Evolutionary conservation across 2,888 invertebrate genomes (phyloP), one percentile per base, ranked within the genome.

Genomic region (Timema podura): DNA sequence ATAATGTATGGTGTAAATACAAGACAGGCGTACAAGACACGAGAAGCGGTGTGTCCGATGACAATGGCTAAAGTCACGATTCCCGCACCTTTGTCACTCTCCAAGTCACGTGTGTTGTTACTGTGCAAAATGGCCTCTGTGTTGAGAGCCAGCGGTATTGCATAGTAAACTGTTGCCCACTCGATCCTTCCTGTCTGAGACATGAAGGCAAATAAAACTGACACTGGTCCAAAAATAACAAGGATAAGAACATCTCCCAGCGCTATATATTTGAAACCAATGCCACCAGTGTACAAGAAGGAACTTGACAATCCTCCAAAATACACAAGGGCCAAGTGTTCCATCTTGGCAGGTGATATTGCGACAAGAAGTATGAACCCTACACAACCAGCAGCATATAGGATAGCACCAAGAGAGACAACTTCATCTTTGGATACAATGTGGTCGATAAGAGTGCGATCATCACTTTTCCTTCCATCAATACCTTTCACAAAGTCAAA

Each of bases 211-310:
- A 96, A 97, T 16, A 97, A 86, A 30, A 96, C 96, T 44, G 95
- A 93, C 44, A 97, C 90, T 7, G 97, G 97, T 3, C 97, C 97
- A 82, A 97, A 97, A 78, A 95, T 91, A 72, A 96, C 89, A 77
- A 97, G 86, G 77, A 97, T 92, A 74, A 96, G 84, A 68, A 97
- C 89, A 82, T 97, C 97, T 68, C 97, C 97, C 65, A 97, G 83
- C 5, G 96, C 97, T 77, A 97, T 95, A 79, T 97, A 97, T 81
- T 97, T 97, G 70, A 97, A 86, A 71, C 96, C 97, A 76, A 96
- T 92, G 65, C 97, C 97, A 70, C 97, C 97, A 1, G 97, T 97
- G 78, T 97, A 97, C n/a, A 97, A 84, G 82, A 97, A 97, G 75
- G 96, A 96, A 68, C 95, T 94, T 46, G 96, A 96, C 69, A 97